Base-by-base conservation (phyloP, 2,888 invertebrate species). In the Helleia helle region DNA sequence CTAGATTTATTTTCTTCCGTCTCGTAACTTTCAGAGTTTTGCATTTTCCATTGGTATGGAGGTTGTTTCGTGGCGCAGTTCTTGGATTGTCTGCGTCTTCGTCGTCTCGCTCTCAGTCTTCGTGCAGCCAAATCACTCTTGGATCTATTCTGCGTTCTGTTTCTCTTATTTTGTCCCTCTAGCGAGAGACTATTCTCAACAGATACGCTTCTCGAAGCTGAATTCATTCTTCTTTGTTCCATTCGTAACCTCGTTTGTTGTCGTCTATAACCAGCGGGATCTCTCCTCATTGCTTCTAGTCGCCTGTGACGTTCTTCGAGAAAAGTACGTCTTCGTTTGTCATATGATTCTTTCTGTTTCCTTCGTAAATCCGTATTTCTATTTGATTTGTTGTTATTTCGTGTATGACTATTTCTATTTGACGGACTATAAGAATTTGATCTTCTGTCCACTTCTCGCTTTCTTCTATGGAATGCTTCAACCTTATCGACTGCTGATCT, bases 401-500 rank as follows among this genome's bases (percentile, higher is more conserved):
- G 75, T 59, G 83, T 75, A 70, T 81, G 63, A 85, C 55, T 71
- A 64, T 55, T 62, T 71, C 52, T 67, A 73, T 47, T 70, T 34
- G 44, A 37, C 34, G 43, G 34, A 22, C 47, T 50, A 48, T 60
- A 60, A 39, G 50, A 50, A 47, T 61, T 59, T 43, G 42, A 50
- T 49, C 54, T 63, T 37, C 49, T 58, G 37, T 65, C 54, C 37
- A 65, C 53, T 49, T 65, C 66, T 61, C 80, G 65, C 45, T 80
- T 77, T 36, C 55, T 54, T 65, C 79, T 72, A 49, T 79, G 70
- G 55, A 65, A 70, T 28, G 80, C 75, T 51, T 70, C 55, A 26
- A 75, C 63, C 65, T 81, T 79, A 47, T 79, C 73, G n/a, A 90
- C 87, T 8, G 90, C 89, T 30, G 90, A 89, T 62, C 91, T 81